Base-by-base conservation (phyloP, 1,140 invertebrate species). In the Lordiphosa mommai region DNA sequence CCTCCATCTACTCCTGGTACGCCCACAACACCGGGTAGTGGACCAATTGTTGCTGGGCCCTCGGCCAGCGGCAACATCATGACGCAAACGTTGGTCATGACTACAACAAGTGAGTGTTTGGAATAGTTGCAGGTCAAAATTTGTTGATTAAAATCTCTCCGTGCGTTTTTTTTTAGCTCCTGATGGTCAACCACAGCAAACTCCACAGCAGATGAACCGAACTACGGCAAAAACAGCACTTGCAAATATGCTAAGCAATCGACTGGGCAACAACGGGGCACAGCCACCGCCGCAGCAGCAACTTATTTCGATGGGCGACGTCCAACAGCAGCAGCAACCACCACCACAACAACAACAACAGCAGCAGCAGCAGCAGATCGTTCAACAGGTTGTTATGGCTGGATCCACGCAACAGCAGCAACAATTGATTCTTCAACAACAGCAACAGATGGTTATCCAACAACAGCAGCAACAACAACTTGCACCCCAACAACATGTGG, bases 191-290 rank as follows among this genome's bases (percentile, higher is more conserved):
- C 52, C 66, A 13, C 77, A 80, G 47, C 88, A 88, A 47, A 72
- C 79, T 3, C 86, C 77, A 13, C 88, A 89, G 56, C 88, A 88
- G 44, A 88, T 97, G 27, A 97, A 96, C 85, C 92, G 96, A 0
- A 97, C 23, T 7, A 27, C 97, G 89, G 98, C 97, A 4, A 99
- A 98, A 91, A 98, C 97, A 1, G 97, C 97, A 0, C 89, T 99
- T 13, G 97, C 97, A 4, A 97, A 98, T 89, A 96, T 98, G 94
- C 90, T 99, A 40, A 98, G 94, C 69, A 98, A 94, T 84, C 92
- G 97, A 36, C 90, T 98, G 27, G 94, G 96, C 87, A 91, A 91
- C 30, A 89, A 91, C 65, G 77, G 87, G n/a, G 70, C 61, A 0
- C 74, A 79, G 60, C 74, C 58, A 59, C 88, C 37, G 60, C 87